Percentiles rank a stretch among this genome's conserved stretches.
phyloP scores from a whole-genome alignment of 2,888 invertebrate genomes.

The Petrophora chlorosata region DNA sequence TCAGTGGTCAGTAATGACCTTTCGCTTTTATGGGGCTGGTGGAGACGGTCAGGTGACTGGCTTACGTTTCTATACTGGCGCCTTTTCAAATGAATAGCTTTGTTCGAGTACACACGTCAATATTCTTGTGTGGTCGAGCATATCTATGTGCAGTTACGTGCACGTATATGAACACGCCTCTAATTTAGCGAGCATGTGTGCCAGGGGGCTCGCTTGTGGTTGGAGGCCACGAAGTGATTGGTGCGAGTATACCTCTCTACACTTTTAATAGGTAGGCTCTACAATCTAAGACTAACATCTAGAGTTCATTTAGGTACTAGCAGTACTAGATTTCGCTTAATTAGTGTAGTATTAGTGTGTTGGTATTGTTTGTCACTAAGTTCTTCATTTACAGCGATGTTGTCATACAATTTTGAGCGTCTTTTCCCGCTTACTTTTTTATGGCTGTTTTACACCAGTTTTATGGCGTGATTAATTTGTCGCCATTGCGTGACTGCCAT shows the following conservation, averaged over 20 bases:
- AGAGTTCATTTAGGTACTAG: no score
- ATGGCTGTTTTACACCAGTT: conserved; percentile 25
- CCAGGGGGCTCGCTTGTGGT: conserved; percentile 51
- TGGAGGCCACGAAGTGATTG: conserved; percentile 74
- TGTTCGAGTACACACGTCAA: conserved; percentile 52
- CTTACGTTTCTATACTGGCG: conserved; percentile 63
- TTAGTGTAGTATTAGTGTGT: conserved; percentile 36
- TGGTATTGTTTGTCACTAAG: conserved; percentile 39
- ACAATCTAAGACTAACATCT: no score
- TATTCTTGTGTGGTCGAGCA: conserved; percentile 54
- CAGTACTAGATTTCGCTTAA: conserved; percentile 41
- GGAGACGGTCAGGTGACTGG: conserved; percentile 67
- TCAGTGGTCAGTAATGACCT: conserved; percentile 17
- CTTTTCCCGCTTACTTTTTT: conserved; percentile 9
- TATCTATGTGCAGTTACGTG: conserved; percentile 55
- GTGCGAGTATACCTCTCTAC: conserved; percentile 33
- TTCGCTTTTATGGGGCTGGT: conserved; percentile 35
- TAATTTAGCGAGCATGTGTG: conserved; percentile 47
- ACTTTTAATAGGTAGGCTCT: conserved; percentile 6
- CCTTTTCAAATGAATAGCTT: conserved; percentile 73
- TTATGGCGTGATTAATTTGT: conserved; percentile 22
- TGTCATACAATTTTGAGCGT: conserved; percentile 36
- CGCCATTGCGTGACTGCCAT: conserved; percentile 33
- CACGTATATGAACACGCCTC: conserved; percentile 70
- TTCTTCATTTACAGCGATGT: conserved; percentile 55